Evolutionary conservation across 2,113 vertebrate genomes (phyloP), one percentile per base, ranked within the genome.

Genomic region (Neolamprologus sp.): DNA sequence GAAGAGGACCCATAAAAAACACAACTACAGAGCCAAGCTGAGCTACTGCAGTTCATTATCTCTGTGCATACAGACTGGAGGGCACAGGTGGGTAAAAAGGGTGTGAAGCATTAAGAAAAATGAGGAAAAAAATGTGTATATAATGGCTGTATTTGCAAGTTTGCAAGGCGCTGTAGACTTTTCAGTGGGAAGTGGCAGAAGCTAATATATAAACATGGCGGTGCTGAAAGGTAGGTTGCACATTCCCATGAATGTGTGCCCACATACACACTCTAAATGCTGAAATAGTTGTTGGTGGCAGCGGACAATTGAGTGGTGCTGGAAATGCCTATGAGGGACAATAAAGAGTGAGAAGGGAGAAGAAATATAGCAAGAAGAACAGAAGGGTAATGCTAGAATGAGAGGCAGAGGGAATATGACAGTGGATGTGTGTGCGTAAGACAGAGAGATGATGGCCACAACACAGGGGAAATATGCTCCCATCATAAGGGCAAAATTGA

Each of bases 391-490:
- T n/a, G 49, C 30, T 65, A 37, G 49, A 81, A 79, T 79, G 47
- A 85, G 85, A 85, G 68, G 23, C 19, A 47, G 81, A 63, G 82
- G 30, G 84, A 85, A 73, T 13, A 19, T 28, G 9, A 82, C 19
- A 82, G 57, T 2, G 16, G 81, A 63, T 87, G 81, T 51, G 91
- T 80, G 68, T 65, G 86, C n/a, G 85, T 12, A 88, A 53, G 65
- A 79, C 79, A 88, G 51, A 82, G 84, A 65, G 86, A 90, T 88
- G 93, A 89, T 90, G 86, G 92, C 85, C 85, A 42, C 92, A 92
- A 78, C 93, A 93, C 93, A 84, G 83, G 93, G 93, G 91, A 94
- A 94, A 94, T 95, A 92, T 93, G 86, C 63, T 91, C 84, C 90
- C 85, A 92, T 94, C 94, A 91, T 93, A 68, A 89, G 91, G 93